A percentile compares a stretch with the other conserved stretches of the same genome.
Evolutionary conservation across 2,797 vertebrate genomes (phyloP).

Genomic region (Rhadinocentrus ornatus): DNA sequence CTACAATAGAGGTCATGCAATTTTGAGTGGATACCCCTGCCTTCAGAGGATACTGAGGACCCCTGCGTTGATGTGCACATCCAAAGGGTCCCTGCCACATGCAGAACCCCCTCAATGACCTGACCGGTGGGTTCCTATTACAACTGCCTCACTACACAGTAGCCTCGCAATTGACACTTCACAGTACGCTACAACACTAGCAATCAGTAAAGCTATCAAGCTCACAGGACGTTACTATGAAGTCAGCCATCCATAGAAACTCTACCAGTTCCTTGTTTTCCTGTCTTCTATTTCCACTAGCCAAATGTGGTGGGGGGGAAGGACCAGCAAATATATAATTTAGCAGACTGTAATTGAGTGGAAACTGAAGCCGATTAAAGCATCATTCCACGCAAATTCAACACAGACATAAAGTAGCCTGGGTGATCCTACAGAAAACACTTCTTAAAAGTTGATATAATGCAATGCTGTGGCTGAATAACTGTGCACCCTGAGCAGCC

Average conservation of each 20-base stretch:
- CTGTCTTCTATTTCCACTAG: slow-evolving; percentile 48
- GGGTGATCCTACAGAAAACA: slow-evolving; percentile 57
- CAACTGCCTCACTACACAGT: slow-evolving; percentile 70
- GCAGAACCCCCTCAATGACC: slow-evolving; percentile 78
- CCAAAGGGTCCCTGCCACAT: slow-evolving; percentile 78
- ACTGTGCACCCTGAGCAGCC: slow-evolving; percentile 39
- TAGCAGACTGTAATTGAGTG: slow-evolving; percentile 51
- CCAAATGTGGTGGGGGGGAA: slow-evolving; percentile 50
- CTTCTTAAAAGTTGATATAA: slow-evolving; percentile 47
- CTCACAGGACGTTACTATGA: slow-evolving; percentile 72
- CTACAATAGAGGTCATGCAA: slow-evolving; percentile 86
- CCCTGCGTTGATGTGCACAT: slow-evolving; percentile 79
- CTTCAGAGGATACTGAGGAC: slow-evolving; percentile 78
- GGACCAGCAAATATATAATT: slow-evolving; percentile 53
- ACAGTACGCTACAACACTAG: slow-evolving; percentile 67
- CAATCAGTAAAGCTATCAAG: slow-evolving; percentile 77
- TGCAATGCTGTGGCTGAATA: slow-evolving; percentile 52
- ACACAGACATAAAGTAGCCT: slow-evolving; percentile 52
- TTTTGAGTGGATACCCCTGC: slow-evolving; percentile 81
- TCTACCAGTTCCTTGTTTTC: slow-evolving; percentile 52
- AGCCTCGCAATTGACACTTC: slow-evolving; percentile 74
- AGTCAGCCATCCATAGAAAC: slow-evolving; percentile 74
- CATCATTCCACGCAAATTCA: slow-evolving; percentile 33
- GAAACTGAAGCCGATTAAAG: slow-evolving; percentile 53
- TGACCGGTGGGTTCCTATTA: slow-evolving; percentile 80